Evolutionary conservation across 2,888 invertebrate genomes (phyloP).

Genomic region (Bombylius discolor): DNA sequence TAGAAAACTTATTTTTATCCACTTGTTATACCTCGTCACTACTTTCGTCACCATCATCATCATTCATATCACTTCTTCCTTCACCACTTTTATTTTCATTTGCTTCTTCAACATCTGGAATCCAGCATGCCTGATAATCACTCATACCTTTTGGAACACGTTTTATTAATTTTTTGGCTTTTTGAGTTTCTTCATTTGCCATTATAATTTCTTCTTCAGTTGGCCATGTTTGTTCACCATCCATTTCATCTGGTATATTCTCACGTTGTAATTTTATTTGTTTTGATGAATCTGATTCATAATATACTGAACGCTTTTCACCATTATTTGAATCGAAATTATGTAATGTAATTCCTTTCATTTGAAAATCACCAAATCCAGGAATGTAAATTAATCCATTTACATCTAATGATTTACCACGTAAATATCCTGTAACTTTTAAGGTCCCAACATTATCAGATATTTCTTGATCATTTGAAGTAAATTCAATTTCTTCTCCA

Average conservation of each 20-base stretch:
- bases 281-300: constrained; percentile 48
- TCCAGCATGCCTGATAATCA: constrained; percentile 93
- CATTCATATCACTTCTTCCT: constrained; percentile 26
- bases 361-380: constrained; percentile 87
- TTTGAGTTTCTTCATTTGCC: constrained; percentile 45
- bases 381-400: constrained; percentile 84
- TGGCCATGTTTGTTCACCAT: constrained; percentile 95
- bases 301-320: constrained; percentile 35
- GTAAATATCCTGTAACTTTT: constrained; percentile 74
- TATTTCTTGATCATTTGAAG: constrained; percentile 35
- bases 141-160: constrained; percentile 90
- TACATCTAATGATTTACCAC: constrained; percentile 71
- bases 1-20: neutral
- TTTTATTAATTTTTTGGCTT: constrained; percentile 57
- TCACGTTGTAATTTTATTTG: constrained; percentile 67
- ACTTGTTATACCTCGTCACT: neutral
- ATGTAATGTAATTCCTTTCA: constrained; percentile 61
- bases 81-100: constrained; percentile 30
- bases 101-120: constrained; percentile 57
- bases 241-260: constrained; percentile 78
- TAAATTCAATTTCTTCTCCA: constrained; percentile 64
- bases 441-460: constrained; percentile 45
- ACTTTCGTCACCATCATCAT: constrained; percentile 18
- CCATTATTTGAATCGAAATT: constrained; percentile 38
- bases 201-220: constrained; percentile 78